A percentile compares a stretch with the other conserved stretches of the same genome.
Evolutionary conservation across 1,140 invertebrate species (phyloP).

Genomic region (Drosophila lacertosa): DNA sequence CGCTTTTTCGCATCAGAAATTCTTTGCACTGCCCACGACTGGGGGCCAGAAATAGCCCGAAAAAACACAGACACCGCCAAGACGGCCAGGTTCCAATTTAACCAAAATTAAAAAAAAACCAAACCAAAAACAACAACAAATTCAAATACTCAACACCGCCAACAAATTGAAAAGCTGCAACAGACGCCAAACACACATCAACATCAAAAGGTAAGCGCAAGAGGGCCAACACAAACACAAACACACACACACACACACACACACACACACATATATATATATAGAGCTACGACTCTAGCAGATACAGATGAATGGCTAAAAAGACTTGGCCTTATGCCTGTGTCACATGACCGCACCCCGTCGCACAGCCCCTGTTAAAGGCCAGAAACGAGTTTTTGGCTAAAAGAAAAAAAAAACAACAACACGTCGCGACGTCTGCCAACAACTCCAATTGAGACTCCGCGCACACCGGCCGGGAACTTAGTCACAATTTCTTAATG

Average conservation of each 20-base stretch:
- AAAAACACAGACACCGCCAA: constrained; percentile 20
- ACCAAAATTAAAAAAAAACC: background rate
- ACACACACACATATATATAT: background rate
- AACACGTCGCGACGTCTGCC: constrained; percentile 46
- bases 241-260: constrained; percentile 6
- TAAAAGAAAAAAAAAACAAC: constrained; percentile 48
- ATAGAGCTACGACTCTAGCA: constrained; percentile 7
- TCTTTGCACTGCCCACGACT: constrained; percentile 45
- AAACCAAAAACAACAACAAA: background rate
- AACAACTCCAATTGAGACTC: constrained; percentile 42
- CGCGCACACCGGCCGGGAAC: constrained; percentile 33
- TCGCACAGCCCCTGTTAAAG: constrained; percentile 22
- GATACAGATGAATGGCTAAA: constrained; percentile 37
- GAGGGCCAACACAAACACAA: constrained; percentile 35
- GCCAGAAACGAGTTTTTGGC: constrained; percentile 69
- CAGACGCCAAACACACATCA: constrained; percentile 21
- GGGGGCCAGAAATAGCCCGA: constrained; percentile 30
- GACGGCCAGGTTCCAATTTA: constrained; percentile 7
- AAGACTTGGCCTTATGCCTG: constrained; percentile 40
- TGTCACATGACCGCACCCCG: constrained; percentile 61
- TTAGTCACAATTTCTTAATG: constrained; percentile 49
- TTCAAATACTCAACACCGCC: constrained; percentile 21
- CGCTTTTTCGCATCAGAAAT: constrained; percentile 48
- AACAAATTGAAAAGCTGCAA: constrained; percentile 42
- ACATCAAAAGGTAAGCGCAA: constrained; percentile 45